A percentile compares a stretch with the other conserved stretches of the same genome.
Evolutionary conservation across 2,113 vertebrate species (phyloP).

Genomic region (Orthonyx spaldingii): DNA sequence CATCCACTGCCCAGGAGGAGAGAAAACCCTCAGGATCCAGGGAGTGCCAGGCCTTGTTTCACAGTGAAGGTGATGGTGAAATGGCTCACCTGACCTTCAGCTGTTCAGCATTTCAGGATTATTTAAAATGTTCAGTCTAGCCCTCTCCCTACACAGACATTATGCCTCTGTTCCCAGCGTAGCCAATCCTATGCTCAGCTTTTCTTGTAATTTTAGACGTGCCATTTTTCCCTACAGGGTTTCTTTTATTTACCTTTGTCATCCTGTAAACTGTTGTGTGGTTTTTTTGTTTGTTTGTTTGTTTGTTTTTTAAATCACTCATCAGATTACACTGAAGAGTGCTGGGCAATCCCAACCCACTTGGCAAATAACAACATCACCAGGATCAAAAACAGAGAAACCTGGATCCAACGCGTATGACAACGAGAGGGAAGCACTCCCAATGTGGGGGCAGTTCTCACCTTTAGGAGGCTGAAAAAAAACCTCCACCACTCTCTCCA

Average conservation of each 20-base stretch:
- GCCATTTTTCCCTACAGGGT: not conserved
- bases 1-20: not conserved
- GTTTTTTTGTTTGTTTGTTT: not conserved
- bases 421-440: not conserved
- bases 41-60: not conserved
- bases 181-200: not conserved
- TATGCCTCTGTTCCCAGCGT: not conserved
- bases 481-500: not conserved
- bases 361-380: not conserved
- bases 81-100: not conserved
- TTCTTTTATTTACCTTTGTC: not conserved
- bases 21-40: not conserved
- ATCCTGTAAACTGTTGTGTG: not conserved
- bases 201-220: not conserved
- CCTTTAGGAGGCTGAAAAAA: not conserved
- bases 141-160: not conserved
- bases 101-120: not conserved
- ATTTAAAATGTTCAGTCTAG: not conserved
- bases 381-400: not conserved
- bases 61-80: not conserved
- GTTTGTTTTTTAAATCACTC: not conserved
- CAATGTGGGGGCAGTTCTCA: fast-evolving
- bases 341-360: not conserved
- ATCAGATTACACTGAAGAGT: not conserved
- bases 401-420: fast-evolving